Evolutionary conservation across 2,888 invertebrate genomes (phyloP).

Genomic region (Microctonus aethiopoides): DNA sequence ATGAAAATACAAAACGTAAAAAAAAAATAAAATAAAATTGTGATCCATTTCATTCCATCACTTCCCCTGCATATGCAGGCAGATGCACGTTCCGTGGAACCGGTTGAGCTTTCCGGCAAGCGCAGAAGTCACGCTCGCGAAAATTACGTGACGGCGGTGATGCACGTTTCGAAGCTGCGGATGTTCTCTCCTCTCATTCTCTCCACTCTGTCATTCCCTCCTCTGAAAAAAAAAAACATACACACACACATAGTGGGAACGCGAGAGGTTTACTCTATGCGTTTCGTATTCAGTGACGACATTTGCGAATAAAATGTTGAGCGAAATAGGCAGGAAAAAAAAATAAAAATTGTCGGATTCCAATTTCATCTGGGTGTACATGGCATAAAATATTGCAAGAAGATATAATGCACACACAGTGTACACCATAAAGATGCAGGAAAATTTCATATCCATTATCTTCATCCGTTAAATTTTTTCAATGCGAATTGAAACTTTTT

Average conservation of each 20-base stretch:
- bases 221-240: neutral
- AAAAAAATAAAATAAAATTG: no score
- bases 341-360: neutral
- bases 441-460: neutral
- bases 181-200: constrained; percentile 16
- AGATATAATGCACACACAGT: neutral
- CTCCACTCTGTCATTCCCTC: constrained; percentile 23
- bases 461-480: no score
- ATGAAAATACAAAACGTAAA: no score
- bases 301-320: neutral
- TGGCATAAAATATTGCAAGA: neutral
- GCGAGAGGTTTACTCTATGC: neutral
- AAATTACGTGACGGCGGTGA: constrained; percentile 34
- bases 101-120: constrained; percentile 29
- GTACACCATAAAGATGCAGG: neutral
- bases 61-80: constrained; percentile 9
- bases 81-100: constrained; percentile 37
- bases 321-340: neutral
- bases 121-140: constrained; percentile 39
- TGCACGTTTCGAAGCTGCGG: constrained; percentile 1
- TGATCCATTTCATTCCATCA: constrained; percentile 34
- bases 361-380: neutral
- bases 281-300: neutral
- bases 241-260: no score
- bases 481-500: no score